Evolutionary conservation across 1,140 invertebrate species (phyloP).

Genomic region (Drosophila mayri): DNA sequence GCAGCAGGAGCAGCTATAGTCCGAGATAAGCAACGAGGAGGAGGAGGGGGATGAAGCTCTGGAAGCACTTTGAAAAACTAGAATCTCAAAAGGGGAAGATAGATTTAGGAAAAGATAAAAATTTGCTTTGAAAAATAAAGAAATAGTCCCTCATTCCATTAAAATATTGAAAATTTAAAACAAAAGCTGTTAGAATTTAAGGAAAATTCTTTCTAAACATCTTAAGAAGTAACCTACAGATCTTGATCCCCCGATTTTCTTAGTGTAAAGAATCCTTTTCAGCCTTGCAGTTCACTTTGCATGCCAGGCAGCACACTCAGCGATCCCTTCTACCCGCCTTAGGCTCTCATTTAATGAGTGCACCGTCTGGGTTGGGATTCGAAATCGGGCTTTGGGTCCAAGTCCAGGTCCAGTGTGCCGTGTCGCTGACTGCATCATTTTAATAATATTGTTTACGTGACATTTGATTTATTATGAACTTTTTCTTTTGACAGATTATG

Average conservation of each 20-base stretch:
- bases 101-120: background rate
- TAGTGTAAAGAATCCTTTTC: conserved; percentile 21
- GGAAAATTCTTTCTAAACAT: background rate
- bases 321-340: conserved; percentile 43
- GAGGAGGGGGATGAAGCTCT: conserved; percentile 4
- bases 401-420: conserved; percentile 9
- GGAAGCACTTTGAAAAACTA: conserved; percentile 13
- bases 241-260: background rate
- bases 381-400: background rate
- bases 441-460: conserved; percentile 84
- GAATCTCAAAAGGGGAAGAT: background rate
- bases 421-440: conserved; percentile 74
- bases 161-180: background rate
- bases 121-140: background rate
- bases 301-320: conserved; percentile 29
- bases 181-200: background rate
- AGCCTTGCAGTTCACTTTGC: conserved; percentile 51
- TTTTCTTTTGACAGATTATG: conserved; percentile 84
- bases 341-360: conserved; percentile 69
- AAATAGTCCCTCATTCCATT: background rate
- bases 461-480: conserved; percentile 84
- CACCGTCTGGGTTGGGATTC: conserved; percentile 18
- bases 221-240: background rate
- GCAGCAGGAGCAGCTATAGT: conserved; percentile 26
- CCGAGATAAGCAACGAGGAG: conserved; percentile 48